Evolutionary conservation across 2,113 vertebrate genomes (phyloP), one percentile per base, ranked within the genome.

Genomic region (Xiphorhynchus elegans): DNA sequence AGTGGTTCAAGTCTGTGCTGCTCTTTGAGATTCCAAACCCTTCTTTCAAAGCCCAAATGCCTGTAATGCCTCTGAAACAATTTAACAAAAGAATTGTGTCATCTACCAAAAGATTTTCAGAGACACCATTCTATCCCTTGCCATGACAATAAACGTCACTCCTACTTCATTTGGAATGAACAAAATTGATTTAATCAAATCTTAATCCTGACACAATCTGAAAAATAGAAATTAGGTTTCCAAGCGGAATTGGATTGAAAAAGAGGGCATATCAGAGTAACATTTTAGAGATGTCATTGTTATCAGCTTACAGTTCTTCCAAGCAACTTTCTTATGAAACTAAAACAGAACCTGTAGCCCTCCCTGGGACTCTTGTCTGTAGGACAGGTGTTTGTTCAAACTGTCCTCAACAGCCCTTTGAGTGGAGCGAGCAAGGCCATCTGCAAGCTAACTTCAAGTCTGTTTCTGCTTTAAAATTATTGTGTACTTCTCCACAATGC

Each of bases 161-260:
- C 19, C 15, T 89, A n/a, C 64, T 86, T 84, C 40, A 58, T 87
- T 62, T 77, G 35, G 46, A 87, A 69, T 46, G 63, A 86, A 58
- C 17, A 49, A 77, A 72, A 31, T 86, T 96, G 63, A 87, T 87
- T 92, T 91, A 84, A 91, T 90, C 4, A 13, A 70, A n/a, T 92
- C 84, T 85, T 90, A 90, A 90, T 76, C 35, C 44, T 84, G 37
- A 84, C 6, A 39, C 63, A 90, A 55, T 19, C 28, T 89, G 50
- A 72, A 86, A 90, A 70, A 91, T 90, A 74, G 2, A 62, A 86
- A 89, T 92, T 84, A 77, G 63, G 62, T 69, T 87, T 31, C 84
- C 68, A 84, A 94, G 59, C 17, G 53, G 50, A 62, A 77, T 66
- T 66, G 72, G 55, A 67, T 35, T 70, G 37, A 62, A 88, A 50